A percentile compares a stretch with the other conserved stretches of the same genome.
Conservation (phyloP, 2,113 vertebrate species). For the Struthio camelus region DNA sequence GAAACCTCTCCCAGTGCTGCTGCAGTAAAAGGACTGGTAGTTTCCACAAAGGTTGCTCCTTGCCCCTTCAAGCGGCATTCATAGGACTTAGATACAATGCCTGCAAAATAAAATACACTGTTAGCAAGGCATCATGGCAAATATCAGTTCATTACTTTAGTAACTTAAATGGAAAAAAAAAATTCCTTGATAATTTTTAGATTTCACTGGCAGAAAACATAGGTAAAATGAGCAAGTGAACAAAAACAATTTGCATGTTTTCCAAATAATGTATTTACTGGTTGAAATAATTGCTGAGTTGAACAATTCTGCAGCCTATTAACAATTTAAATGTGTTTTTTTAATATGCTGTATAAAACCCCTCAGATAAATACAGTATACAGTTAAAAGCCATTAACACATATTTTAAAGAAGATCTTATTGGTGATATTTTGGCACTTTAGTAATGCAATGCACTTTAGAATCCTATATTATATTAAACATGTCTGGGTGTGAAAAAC, state of each 20-base stretch:
- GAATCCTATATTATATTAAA: background rate
- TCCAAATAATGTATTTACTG: slow-evolving; percentile 52
- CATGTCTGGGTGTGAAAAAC: slow-evolving; percentile 1
- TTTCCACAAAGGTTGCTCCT: slow-evolving; percentile 92
- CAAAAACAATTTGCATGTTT: slow-evolving; percentile 49
- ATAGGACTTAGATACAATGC: slow-evolving; percentile 97
- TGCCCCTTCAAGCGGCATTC: slow-evolving; percentile 97
- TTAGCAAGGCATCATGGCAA: background rate
- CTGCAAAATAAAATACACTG: slow-evolving; percentile 72
- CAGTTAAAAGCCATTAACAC: slow-evolving; percentile 26
- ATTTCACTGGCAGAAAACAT: slow-evolving; percentile 46
- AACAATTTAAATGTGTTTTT: slow-evolving; percentile 54
- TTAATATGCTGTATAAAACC: background rate
- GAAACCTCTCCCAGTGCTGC: slow-evolving; percentile 72
- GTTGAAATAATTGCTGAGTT: slow-evolving; percentile 57
- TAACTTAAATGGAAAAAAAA: background rate
- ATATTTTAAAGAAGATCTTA: background rate
- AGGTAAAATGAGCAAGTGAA: slow-evolving; percentile 16
- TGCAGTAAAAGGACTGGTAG: slow-evolving; percentile 76
- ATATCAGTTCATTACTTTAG: slow-evolving; percentile 2
- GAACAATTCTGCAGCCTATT: slow-evolving; percentile 47
- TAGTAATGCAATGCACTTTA: slow-evolving; percentile 7
- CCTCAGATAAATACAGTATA: slow-evolving; percentile 8
- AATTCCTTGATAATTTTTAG: background rate
- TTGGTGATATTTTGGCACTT: slow-evolving; percentile 1